These are phyloP conservation scores for Orientallactaga bullata DNA, from an alignment of 2,113 vertebrate species.

Conservation along the genomic window DNA sequence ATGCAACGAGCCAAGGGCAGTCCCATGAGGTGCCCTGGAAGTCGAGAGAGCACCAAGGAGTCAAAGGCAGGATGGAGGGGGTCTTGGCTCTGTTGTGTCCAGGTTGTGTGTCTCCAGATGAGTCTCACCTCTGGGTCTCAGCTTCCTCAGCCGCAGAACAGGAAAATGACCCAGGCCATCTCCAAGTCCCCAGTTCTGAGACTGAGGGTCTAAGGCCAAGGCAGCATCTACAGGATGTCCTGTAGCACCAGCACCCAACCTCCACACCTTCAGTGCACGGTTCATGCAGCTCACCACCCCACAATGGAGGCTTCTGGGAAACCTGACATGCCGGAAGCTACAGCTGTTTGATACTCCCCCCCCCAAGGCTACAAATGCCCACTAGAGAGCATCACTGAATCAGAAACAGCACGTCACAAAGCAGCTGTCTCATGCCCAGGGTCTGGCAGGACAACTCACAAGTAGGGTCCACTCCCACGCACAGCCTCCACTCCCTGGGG, in stretches of 20 bases:
- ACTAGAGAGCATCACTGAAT: neutral
- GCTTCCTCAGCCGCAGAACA: neutral
- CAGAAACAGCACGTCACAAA: neutral
- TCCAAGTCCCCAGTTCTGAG: neutral
- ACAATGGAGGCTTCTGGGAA: neutral
- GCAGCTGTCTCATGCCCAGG: neutral
- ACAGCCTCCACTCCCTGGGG: neutral
- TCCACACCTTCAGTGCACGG: neutral
- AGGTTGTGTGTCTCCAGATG: neutral
- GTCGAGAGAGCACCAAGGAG: accelerated
- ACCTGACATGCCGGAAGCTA: neutral
- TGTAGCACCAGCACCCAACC: neutral
- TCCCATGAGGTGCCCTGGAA: neutral
- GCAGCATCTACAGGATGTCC: neutral
- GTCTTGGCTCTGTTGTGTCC: neutral
- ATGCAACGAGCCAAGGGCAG: neutral
- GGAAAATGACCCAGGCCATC: neutral
- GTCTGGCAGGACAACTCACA: accelerated
- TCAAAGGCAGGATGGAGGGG: neutral
- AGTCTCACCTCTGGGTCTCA: neutral
- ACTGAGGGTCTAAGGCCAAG: neutral
- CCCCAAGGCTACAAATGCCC: neutral
- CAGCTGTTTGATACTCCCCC: neutral
- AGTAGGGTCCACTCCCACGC: neutral
- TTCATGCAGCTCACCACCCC: neutral